These are phyloP conservation scores for Ploceus nigricollis DNA, from an alignment of 2,113 vertebrate species.

Conservation along the genomic window DNA sequence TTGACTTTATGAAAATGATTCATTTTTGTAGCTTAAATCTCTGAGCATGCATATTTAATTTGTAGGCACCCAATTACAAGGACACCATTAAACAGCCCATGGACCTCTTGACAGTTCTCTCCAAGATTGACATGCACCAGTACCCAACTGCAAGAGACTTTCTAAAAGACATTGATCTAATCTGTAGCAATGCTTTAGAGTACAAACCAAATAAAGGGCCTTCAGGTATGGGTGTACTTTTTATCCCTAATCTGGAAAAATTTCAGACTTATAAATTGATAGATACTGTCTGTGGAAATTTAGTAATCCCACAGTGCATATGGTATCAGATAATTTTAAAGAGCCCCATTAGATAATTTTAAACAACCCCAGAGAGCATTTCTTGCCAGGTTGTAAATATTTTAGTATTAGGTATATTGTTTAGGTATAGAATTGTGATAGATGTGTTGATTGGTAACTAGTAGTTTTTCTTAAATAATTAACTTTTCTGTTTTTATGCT, in stretches of 20 bases:
- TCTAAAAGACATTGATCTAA: conserved; percentile 87
- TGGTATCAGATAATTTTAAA: not conserved
- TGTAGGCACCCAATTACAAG: conserved; percentile 85
- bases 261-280: not conserved
- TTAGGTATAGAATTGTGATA: not conserved
- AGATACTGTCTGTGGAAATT: not conserved
- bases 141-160: conserved; percentile 87
- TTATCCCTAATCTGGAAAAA: not conserved
- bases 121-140: conserved; percentile 86
- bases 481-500: not conserved
- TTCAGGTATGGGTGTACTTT: conserved; percentile 73
- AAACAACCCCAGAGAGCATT: not conserved
- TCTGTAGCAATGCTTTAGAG: conserved; percentile 89
- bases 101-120: conserved; percentile 88
- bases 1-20: not conserved
- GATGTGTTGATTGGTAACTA: not conserved
- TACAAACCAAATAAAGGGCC: conserved; percentile 88
- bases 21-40: not conserved
- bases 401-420: not conserved
- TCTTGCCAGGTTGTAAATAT: not conserved
- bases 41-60: not conserved
- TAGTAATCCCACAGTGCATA: not conserved
- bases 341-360: not conserved
- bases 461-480: not conserved
- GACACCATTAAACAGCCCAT: conserved; percentile 88